Conservation (phyloP, 2,113 vertebrate genomes). For the Myotis brandtii region DNA sequence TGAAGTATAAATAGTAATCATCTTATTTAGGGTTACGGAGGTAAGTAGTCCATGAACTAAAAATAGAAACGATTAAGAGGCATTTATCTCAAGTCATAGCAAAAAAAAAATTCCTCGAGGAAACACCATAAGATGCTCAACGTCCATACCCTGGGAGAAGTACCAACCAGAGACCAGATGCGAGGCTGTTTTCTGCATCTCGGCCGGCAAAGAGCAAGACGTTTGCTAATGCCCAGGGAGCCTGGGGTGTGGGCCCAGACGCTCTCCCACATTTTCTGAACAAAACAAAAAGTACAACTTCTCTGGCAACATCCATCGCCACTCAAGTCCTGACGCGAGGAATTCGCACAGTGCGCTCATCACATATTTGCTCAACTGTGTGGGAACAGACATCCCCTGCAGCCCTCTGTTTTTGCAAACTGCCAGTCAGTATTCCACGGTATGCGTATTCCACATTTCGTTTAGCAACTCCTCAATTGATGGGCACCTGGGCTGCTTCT, state of each 20-base stretch:
- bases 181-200: neutral
- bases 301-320: neutral
- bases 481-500: neutral
- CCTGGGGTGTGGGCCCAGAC: neutral
- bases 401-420: neutral
- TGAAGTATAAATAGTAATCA: neutral
- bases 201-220: neutral
- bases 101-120: neutral
- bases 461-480: neutral
- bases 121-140: neutral
- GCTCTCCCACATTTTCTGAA: neutral
- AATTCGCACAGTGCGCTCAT: neutral
- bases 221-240: too few species aligned
- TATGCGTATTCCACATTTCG: neutral
- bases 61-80: neutral
- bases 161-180: fast-evolving
- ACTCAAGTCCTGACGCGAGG: neutral
- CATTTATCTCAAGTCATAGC: neutral
- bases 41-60: neutral
- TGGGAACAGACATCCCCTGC: neutral
- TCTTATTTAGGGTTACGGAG: neutral
- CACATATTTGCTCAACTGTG: neutral
- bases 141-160: neutral
- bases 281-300: neutral
- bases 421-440: neutral